Percentiles rank a stretch among this genome's conserved stretches.
phyloP scores from a whole-genome alignment of 2,888 invertebrate genomes.

The Leptopilina myrica region DNA sequence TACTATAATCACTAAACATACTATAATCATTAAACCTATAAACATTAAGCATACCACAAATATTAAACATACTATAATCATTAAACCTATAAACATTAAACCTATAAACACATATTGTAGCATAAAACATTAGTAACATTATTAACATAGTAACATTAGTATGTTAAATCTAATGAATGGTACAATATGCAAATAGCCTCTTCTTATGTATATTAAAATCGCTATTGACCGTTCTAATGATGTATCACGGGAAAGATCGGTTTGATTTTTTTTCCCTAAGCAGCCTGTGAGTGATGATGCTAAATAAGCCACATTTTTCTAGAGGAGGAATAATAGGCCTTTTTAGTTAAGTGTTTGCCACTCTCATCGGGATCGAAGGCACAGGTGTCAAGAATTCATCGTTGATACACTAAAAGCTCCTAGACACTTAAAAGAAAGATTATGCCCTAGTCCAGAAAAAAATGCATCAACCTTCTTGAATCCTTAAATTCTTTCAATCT shows the following conservation, averaged over 20 bases:
- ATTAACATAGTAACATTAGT: no score
- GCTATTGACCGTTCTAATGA: no score
- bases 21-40: no score
- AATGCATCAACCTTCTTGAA: constrained; percentile 49
- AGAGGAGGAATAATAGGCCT: constrained; percentile 65
- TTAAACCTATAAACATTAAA: no score
- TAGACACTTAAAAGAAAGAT: constrained; percentile 57
- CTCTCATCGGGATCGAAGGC: constrained; percentile 57
- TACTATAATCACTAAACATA: no score
- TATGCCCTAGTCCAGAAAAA: constrained; percentile 55
- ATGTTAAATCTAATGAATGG: no score
- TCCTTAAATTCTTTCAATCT: constrained; percentile 53
- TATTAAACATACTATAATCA: no score
- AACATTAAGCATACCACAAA: no score
- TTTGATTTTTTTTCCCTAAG: constrained; percentile 4
- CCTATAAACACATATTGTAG: no score
- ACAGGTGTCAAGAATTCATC: constrained; percentile 65
- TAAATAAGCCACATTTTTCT: constrained; percentile 62
- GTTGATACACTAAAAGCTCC: constrained; percentile 48
- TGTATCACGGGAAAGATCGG: background rate
- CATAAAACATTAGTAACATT: no score
- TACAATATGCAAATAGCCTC: no score
- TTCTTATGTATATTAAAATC: no score
- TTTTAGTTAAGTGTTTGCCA: constrained; percentile 72
- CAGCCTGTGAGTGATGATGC: constrained; percentile 49